Base-by-base conservation (phyloP, 1,140 invertebrate species). In the Drosophila sechellia region DNA sequence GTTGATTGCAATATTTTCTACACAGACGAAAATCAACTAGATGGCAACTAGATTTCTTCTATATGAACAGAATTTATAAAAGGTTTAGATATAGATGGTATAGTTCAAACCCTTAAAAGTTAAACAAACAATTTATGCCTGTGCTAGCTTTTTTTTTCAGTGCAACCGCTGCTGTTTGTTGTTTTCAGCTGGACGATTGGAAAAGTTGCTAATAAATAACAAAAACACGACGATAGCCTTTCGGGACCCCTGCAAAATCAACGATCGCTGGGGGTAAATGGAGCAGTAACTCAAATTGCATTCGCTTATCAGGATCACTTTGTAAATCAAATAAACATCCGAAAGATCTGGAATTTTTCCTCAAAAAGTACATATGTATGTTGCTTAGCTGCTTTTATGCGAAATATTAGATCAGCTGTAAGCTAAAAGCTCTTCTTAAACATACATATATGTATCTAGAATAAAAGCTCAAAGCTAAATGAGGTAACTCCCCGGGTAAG, bases 211-310 rank as follows among this genome's bases (percentile, higher is more conserved):
- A 79, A 76, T 37, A 57, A 79, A 50, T 74, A 73, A 74, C 65
- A 71, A 71, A 71, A 76, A 76, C 72, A 76, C 27, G 42, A 15
- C 17, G 72, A 76, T 76, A 76, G 73, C 72, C 72, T 76, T 40
- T 64, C 13, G 35, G 31, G 37, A 64, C 71, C 69, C 6, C 37
- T 40, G 42, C 20, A 52, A 34, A 58, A 12, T 35, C 40, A 73
- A 37, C 71, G 45, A 55, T 40, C 27, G 71, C 27, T 75, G 72
- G 72, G 72, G 72, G 72, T 76, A 76, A 75, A 75, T 59, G 66
- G 25, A 59, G 34, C 66, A 39, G 37, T 71, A 52, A 34, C 25
- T 25, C 27, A 17, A 17, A 54, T 42, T 69, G 63, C 42, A 55
- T 13, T 13, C 17, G 13, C 54, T 43, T 72, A 72, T 59, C 34